Percentiles rank a stretch among this genome's conserved stretches.
Evolutionary conservation across 1,140 invertebrate species (phyloP).

Genomic region (Diuraphis noxia): DNA sequence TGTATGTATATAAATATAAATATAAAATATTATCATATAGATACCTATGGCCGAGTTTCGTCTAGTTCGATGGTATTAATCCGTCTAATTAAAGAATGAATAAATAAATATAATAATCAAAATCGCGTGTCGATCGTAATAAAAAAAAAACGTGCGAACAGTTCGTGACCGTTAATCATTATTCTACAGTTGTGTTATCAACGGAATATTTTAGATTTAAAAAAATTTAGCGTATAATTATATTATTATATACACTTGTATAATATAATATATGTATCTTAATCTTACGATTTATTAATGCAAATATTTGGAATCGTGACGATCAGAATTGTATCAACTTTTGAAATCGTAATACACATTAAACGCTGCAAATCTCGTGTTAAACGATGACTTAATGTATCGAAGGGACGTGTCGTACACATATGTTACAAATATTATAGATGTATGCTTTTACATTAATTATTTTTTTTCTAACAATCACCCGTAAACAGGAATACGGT

Average conservation of each 20-base stretch:
- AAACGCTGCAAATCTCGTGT: background rate
- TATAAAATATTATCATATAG: background rate
- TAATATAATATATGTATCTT: background rate
- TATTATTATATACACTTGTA: background rate
- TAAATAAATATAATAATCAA: background rate
- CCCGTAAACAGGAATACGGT: background rate
- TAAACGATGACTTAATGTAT: background rate
- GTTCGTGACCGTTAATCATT: constrained; percentile 15
- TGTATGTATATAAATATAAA: too few species aligned
- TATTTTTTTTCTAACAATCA: background rate
- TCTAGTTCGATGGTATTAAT: background rate
- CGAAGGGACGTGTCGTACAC: background rate
- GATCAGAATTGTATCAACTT: background rate
- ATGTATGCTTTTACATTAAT: background rate
- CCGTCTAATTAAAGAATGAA: background rate
- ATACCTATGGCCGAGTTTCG: background rate
- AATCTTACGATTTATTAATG: background rate
- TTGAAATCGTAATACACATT: background rate
- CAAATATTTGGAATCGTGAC: background rate
- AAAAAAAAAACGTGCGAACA: background rate
- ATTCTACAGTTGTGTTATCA: background rate
- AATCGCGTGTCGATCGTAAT: background rate
- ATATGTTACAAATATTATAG: background rate
- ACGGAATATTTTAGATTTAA: background rate
- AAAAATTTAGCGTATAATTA: background rate